Conservation (phyloP, 2,888 invertebrate genomes). For the Gortyna flavago region DNA sequence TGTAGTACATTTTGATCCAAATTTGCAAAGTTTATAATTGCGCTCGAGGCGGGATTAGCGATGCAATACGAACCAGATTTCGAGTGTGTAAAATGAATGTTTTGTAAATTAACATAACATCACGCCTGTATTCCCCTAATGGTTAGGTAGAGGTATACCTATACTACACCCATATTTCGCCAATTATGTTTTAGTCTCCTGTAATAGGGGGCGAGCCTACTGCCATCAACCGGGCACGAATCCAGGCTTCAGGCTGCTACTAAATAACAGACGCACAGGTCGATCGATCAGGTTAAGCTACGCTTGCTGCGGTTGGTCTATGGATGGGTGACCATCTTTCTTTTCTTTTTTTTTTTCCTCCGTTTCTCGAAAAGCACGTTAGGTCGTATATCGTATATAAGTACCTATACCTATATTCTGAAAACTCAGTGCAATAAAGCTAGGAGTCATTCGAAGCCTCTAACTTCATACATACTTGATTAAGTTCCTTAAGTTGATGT, state of each 20-base stretch:
- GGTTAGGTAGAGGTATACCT: not conserved
- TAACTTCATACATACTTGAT: constrained; percentile 48
- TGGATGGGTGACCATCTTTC: no score
- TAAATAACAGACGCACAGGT: no score
- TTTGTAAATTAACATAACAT: not conserved
- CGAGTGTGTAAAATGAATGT: not conserved
- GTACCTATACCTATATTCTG: not conserved
- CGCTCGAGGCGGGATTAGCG: not conserved
- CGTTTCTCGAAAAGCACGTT: no score
- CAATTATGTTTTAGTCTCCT: not conserved
- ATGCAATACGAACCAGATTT: not conserved
- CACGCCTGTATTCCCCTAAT: not conserved
- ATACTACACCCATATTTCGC: not conserved
- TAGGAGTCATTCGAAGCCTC: constrained; percentile 5
- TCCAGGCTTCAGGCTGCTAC: no score
- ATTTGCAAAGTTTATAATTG: not conserved
- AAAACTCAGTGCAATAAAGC: constrained; percentile 37
- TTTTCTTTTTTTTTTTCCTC: no score
- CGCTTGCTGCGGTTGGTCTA: no score
- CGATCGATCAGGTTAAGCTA: no score
- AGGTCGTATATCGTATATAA: not conserved
- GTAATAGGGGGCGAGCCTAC: not conserved
- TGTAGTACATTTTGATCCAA: not conserved
- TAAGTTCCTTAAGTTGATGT: constrained; percentile 28
- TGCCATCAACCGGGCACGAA: no score